Evolutionary conservation across 1,140 invertebrate genomes (phyloP), one percentile per base, ranked within the genome.

Genomic region (Listronotus oregonensis): DNA sequence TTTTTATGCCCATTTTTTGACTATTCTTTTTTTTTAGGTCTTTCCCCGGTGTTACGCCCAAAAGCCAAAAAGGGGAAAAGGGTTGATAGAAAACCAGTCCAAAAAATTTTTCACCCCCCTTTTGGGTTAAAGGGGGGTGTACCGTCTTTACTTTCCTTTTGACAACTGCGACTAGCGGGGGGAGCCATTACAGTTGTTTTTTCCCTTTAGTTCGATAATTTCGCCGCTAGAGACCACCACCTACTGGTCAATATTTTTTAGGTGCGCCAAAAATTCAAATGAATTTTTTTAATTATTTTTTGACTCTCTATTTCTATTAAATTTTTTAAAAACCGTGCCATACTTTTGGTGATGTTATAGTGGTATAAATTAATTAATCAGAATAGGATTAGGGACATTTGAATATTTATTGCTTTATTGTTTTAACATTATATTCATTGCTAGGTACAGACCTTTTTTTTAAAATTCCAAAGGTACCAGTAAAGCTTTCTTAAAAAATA

Each of bases 101-200:
- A 68, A 85, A 82, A 70, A 78, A 85, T 75, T 81, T 82, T 39
- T 78, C 80, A 52, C 81, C 81, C 40, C 76, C 85, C 85, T 44
- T 74, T 88, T 52, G 80, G 82, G 51, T 76, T 83, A 3, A 83
- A 83, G 82, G 86, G 86, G 85, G 87, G 81, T 75, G 71, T 78
- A 72, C 64, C 39, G 37, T 42, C 65, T 69, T 50, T 34, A 68
- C 64, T 67, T 70, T 69, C 52, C 59, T 73, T 72, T 68, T 58
- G 63, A 71, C 61, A 72, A 75, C 73, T 77, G 70, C 64, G 67
- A 72, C 69, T 74, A 65, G 56, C 67, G 61, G 64, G 64, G n/a
- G 70, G 57, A 71, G 71, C 73, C 72, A 73, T 75, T 60, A 61
- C 68, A 21, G 49, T 60, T 68, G 70, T 71, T 76, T n/a, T n/a